Base-by-base conservation (phyloP, 2,888 invertebrate genomes). In the Hololepta plana region DNA sequence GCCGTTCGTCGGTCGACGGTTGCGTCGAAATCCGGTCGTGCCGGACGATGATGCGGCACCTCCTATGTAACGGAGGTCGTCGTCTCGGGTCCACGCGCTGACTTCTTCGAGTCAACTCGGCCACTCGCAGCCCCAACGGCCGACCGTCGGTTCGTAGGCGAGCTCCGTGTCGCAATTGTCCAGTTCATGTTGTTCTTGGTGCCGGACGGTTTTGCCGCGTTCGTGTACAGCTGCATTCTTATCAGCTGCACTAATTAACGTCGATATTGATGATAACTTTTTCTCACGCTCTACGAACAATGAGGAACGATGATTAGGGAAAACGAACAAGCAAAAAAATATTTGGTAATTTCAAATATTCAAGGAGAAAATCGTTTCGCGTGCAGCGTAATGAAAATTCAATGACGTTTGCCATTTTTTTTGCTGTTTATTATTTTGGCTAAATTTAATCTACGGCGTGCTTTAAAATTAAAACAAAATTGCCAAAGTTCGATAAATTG, bases 41-140 rank as follows among this genome's bases (percentile, higher is more conserved):
- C 17, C 9, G 21, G 10, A 24, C n/a, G 15, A 25, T 9, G 14
- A 14, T 7, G 20, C 15, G 14, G 9, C 15, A 7, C 25, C 22
- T 7, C 16, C 27, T 24, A 16, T 29, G 27, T 43, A 41, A 39
- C 43, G 44, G 43, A 51, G 53, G 45, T 51, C 51, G n/a, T n/a
- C 43, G 40, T 45, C 41, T 47, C 51, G 40, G 44, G 40, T 41
- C 47, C 59, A 60, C 57, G 56, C 53, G 46, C 48, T 53, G 47
- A 51, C 62, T 60, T 56, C 54, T 68, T 71, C 76, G 87, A 88
- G 87, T 88, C 88, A 88, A 85, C 87, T 87, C 65, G 88, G 88
- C 88, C 87, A 88, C 61, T 87, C 85, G 62, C 76, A 73, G 58
- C 84, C 85, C 84, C 84, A 87, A 44, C 84, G 75, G 52, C 81